These are phyloP conservation scores for Rutpela maculata DNA, from an alignment of 2,888 invertebrate species.

Conservation along the genomic window DNA sequence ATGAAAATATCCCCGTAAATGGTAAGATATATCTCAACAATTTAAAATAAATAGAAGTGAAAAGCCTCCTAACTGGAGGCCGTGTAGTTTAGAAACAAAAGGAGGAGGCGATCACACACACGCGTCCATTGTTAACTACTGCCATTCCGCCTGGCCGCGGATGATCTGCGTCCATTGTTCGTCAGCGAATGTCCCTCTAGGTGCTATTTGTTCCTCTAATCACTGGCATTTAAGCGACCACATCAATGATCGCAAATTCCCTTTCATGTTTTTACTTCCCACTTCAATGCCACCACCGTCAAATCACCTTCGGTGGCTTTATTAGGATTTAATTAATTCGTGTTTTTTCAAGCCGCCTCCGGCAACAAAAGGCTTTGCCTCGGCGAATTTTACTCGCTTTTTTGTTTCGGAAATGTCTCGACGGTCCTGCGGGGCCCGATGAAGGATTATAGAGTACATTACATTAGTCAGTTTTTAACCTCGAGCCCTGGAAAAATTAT, in stretches of 20 bases:
- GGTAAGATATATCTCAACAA: neutral
- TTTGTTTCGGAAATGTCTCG: conserved; percentile 1
- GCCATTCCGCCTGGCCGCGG: conserved; percentile 26
- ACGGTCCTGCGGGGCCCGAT: neutral
- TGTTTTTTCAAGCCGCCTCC: conserved; percentile 4
- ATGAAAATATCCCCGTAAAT: neutral
- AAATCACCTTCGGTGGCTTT: conserved; percentile 27
- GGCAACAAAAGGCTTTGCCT: conserved; percentile 1
- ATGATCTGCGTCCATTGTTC: conserved; percentile 41
- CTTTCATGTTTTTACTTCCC: conserved; percentile 30
- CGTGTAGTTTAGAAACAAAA: conserved; percentile 30
- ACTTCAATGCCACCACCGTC: conserved; percentile 19
- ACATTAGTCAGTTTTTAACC: neutral
- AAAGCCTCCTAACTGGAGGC: neutral
- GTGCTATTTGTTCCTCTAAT: conserved; percentile 43
- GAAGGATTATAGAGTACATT: neutral
- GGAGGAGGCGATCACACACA: conserved; percentile 10
- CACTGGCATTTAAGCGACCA: conserved; percentile 40
- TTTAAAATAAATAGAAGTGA: neutral
- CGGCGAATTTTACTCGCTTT: conserved; percentile 2
- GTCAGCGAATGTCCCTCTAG: conserved; percentile 24
- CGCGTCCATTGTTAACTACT: conserved; percentile 33
- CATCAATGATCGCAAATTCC: conserved; percentile 30
- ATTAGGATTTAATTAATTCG: conserved; percentile 20
- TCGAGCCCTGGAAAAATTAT: neutral